Base-by-base conservation (phyloP, 1,140 invertebrate species). In the Apis cerana region DNA sequence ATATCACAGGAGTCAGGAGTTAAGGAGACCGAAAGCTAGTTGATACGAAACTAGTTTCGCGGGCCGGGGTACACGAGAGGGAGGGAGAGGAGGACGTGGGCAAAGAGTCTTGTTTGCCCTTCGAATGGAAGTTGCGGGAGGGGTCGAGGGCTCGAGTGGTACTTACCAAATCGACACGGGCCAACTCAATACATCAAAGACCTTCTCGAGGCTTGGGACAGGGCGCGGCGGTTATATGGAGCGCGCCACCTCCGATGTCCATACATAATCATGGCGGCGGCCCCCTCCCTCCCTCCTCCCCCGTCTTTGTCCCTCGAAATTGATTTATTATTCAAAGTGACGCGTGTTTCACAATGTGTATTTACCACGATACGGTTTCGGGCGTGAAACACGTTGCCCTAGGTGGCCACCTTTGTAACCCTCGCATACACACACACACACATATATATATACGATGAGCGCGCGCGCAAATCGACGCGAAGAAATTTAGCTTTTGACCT, bases 321-420 rank as follows among this genome's bases (percentile, higher is more conserved):
- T 94, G 93, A 94, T 94, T 94, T 94, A 94, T 94, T 94, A 94
- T 94, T 94, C 93, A 94, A 94, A 94, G 92, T 91, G 91, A 93
- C 91, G 92, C 92, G 92, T 93, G 93, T 94, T 93, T 93, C 91
- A 93, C 93, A 94, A 93, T 94, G 92, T 94, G 92, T 94, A 93
- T 94, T 93, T 93, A 93, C 93, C 92, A 93, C 85, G 84, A 84
- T 89, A 89, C 88, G 84, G 88, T 89, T 89, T 89, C 86, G 87
- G 83, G 87, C 78, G 85, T 83, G 86, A 81, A 88, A 87, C 87
- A 88, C 86, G 79, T 72, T 76, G 23, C 64, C 75, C 27, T 64
- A 84, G 83, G 71, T 72, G 80, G 75, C 86, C 87, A 88, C 86
- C 87, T 88, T 88, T 88, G 86, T 87, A 87, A 56, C 70, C 83